Evolutionary conservation across 2,113 vertebrate genomes (phyloP).

Genomic region (Salvelinus alpinus): DNA sequence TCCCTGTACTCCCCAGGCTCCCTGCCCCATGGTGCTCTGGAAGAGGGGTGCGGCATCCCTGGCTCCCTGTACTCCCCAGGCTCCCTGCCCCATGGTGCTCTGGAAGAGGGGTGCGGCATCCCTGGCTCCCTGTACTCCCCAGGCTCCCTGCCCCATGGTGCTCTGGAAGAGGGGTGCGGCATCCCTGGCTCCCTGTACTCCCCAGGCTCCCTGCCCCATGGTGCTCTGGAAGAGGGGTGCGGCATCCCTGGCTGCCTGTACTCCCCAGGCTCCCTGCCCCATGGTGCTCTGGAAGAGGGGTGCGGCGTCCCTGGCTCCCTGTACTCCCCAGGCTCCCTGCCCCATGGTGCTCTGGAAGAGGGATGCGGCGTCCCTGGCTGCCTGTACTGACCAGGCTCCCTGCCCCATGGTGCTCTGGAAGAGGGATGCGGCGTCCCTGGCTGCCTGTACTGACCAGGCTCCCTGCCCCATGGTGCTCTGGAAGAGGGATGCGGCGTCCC

Average conservation of each 20-base stretch:
- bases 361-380: no score
- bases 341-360: conserved; percentile 28
- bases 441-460: conserved; percentile 65
- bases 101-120: conserved; percentile 55
- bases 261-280: no score
- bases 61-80: background rate
- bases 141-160: conserved; percentile 57
- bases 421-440: conserved; percentile 59
- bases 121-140: conserved; percentile 63
- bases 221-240: conserved; percentile 5
- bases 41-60: no score
- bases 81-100: conserved; percentile 56
- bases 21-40: no score
- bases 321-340: conserved; percentile 17
- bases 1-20: conserved; percentile 47
- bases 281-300: no score
- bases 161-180: conserved; percentile 56
- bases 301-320: no score
- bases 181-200: conserved; percentile 62
- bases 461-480: conserved; percentile 49
- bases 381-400: conserved; percentile 35
- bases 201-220: conserved; percentile 43
- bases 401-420: conserved; percentile 48
- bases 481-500: conserved; percentile 55
- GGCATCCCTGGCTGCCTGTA: no score